Conservation (phyloP, 2,888 invertebrate species). For the Eugnorisma glareosa region DNA sequence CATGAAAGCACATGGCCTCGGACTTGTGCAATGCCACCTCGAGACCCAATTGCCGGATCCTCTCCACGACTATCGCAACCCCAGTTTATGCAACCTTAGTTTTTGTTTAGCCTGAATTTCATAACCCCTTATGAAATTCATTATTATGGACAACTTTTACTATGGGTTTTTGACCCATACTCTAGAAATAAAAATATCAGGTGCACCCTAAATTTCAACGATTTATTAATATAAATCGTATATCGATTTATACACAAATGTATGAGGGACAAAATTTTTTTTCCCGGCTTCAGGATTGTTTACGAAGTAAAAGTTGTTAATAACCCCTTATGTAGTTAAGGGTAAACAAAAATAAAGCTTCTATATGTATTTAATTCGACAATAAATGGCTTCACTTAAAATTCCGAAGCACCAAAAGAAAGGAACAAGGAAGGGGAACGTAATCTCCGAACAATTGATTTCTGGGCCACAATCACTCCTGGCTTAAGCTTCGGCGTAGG, state of each 20-base stretch:
- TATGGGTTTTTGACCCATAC: neutral
- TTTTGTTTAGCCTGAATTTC: neutral
- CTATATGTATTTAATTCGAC: neutral
- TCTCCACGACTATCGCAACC: too few relatives aligned
- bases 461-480: slow-evolving; percentile 23
- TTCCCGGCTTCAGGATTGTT: neutral
- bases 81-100: neutral
- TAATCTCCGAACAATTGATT: slow-evolving; percentile 32
- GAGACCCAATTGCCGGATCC: too few relatives aligned
- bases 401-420: neutral
- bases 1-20: too few relatives aligned
- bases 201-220: too few relatives aligned
- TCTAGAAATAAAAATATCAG: neutral
- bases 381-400: neutral
- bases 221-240: too few relatives aligned
- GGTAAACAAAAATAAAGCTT: neutral
- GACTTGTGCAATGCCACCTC: too few relatives aligned
- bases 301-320: neutral
- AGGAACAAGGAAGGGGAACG: neutral
- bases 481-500: slow-evolving; percentile 5
- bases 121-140: too few relatives aligned
- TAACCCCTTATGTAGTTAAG: neutral
- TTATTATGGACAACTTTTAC: neutral
- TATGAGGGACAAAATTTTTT: neutral
- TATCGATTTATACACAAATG: neutral